Base-by-base conservation (phyloP, 2,797 vertebrate genomes). In the Psittacula derbiana region DNA sequence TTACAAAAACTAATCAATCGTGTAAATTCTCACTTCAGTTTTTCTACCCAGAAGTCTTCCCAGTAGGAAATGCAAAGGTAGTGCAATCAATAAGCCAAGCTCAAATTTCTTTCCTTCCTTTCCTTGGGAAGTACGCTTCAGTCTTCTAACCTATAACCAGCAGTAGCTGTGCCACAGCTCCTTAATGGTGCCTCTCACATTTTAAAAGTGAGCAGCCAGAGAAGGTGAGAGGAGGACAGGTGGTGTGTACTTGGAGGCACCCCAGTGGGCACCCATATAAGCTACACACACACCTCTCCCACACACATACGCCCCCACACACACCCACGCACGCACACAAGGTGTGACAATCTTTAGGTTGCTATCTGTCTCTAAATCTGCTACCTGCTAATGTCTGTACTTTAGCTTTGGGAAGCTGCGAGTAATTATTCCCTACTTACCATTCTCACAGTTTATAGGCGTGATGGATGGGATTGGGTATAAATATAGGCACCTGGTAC, bases 261-360 rank as follows among this genome's bases (percentile, higher is more conserved):
- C 41, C 25, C 38, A 27, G 27, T 69, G 38, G 76, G 75, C 55
- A 72, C 3, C 38, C 2, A 0, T 40, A 14, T 33, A 46, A 65
- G 33, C 47, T 62, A 24, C 38, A 16, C 1, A 8, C n/a, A 41
- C 2, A 17, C 27, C 33, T 5, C 8, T 7, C 36, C 36, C 36
- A 36, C 36, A 36, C 36, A 36, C 36, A 36, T 36, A 8, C 36
- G 36, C 36, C 36, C 36, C 36, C 14, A 50, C 14, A 50, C 8
- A 8, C 1, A 3, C 9, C 12, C 27, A 41, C 6, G 8, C 1
- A 3, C 9, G 17, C 20, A 47, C 46, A 47, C 0, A 1, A 4
- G 20, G 11, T 82, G 33, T 80, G 72, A 33, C 69, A 57, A 16
- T 5, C 5, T 33, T 23, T 25, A 76, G 23, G 16, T 52, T 88